Evolutionary conservation across 2,888 invertebrate genomes (phyloP).

Genomic region (Polydrusus pterygomalis): DNA sequence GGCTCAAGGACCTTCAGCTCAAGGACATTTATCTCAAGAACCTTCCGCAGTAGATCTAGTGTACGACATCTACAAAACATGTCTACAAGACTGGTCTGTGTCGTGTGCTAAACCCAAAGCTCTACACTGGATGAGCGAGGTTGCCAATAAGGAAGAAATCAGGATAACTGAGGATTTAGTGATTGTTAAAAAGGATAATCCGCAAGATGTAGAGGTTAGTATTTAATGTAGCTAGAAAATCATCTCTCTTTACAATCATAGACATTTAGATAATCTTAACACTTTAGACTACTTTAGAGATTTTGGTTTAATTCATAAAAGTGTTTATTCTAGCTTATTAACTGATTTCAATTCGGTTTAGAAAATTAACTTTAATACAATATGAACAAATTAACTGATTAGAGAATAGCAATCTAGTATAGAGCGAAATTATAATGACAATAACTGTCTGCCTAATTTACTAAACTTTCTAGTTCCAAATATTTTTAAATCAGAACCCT

Average conservation of each 20-base stretch:
- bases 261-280: background rate
- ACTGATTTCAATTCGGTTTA: no score
- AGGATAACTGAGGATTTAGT: constrained; percentile 85
- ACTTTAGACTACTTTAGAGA: background rate
- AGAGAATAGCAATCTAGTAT: no score
- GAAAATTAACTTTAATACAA: no score
- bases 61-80: constrained; percentile 80
- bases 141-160: constrained; percentile 80
- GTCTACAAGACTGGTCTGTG: constrained; percentile 80
- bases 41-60: constrained; percentile 78
- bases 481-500: no score
- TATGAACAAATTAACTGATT: no score
- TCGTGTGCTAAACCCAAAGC: constrained; percentile 87
- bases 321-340: no score
- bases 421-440: no score
- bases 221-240: background rate
- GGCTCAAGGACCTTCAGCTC: constrained; percentile 72
- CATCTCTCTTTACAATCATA: background rate
- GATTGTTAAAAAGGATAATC: constrained; percentile 78
- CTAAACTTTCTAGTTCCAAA: no score
- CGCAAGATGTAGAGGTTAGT: constrained; percentile 61
- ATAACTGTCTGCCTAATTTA: no score
- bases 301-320: no score
- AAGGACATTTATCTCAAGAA: constrained; percentile 54
- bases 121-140: constrained; percentile 82